Base-by-base conservation (phyloP, 2,888 invertebrate genomes). In the Pantelozetes paolii region DNA sequence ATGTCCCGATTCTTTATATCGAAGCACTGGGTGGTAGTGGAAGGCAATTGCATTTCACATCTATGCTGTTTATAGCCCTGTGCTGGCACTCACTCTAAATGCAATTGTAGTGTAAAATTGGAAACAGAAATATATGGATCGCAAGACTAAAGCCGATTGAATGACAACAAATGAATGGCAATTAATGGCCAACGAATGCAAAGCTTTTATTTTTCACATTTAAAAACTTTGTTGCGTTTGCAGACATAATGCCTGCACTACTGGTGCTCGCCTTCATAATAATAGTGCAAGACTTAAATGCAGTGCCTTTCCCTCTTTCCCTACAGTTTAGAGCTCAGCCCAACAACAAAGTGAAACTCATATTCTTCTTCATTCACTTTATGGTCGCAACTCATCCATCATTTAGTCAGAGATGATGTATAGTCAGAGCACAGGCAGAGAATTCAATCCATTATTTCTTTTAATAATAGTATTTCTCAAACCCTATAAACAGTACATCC, bases 371-470 rank as follows among this genome's bases (percentile, higher is more conserved):
- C 57, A 57, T 57, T 57, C 57, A 57, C 57, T 9, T 57, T 57
- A 2, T 57, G 57, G 57, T 57, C 20, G 57, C 23, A 57, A 26
- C 57, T 57, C 57, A 57, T 57, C 57, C 57, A 57, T 57, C 57
- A 57, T 57, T 57, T 57, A 57, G 57, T 57, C 57, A 57, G 28
- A 57, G 57, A 57, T 57, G 57, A 57, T 57, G 57, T 57, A 57
- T 57, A 57, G 57, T 57, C 26, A n/a, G 13, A 26, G 6, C 28
- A 3, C 3, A 57, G 18, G 20, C 57, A 57, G 2, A 57, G 23
- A 18, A 57, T 57, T 23, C 57, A 57, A 26, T 20, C 57, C 13
- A 23, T 57, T 23, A 57, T 57, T 20, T 57, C 20, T 57, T 57
- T 23, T 20, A 6, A 20, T 28, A 57, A n/a, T 26, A 8, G n/a